Conservation (phyloP, 2,113 vertebrate species). For the Varanus komodoensis region DNA sequence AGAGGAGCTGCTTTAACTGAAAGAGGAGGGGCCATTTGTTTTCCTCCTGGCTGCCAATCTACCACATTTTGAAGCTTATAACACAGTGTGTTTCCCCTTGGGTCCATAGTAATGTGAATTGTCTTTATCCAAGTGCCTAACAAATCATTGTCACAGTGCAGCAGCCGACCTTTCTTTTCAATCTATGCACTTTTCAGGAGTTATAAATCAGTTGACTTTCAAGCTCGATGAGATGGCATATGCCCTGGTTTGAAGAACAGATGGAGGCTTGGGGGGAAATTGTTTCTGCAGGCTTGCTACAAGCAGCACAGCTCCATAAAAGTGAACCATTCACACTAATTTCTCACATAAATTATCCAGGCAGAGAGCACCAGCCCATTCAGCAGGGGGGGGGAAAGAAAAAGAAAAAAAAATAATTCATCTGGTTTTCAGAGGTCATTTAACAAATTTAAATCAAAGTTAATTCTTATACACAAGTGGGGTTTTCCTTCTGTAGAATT, state of each 20-base stretch:
- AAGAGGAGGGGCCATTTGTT: constrained; percentile 58
- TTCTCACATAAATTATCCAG: constrained; percentile 84
- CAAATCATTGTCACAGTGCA: constrained; percentile 77
- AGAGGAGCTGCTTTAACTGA: constrained; percentile 34
- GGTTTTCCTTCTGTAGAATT: constrained; percentile 63
- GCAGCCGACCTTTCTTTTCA: constrained; percentile 79
- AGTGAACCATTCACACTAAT: constrained; percentile 81
- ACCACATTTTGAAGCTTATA: constrained; percentile 61
- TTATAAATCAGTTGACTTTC: constrained; percentile 84
- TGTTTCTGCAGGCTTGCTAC: constrained; percentile 84
- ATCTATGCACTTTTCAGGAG: constrained; percentile 78
- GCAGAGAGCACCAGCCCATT: constrained; percentile 78
- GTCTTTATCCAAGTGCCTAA: constrained; percentile 76
- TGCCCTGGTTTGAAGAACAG: constrained; percentile 86
- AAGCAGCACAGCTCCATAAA: constrained; percentile 81
- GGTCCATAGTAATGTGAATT: constrained; percentile 68
- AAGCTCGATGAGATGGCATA: constrained; percentile 83
- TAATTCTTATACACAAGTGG: constrained; percentile 75
- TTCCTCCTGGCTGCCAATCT: constrained; percentile 57
- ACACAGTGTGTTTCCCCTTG: constrained; percentile 57
- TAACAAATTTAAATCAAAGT: constrained; percentile 79
- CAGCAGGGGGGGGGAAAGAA: constrained; percentile 62
- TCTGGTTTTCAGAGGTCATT: constrained; percentile 80
- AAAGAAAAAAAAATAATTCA: constrained; percentile 68
- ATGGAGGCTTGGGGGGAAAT: constrained; percentile 85